Percentiles rank a stretch among this genome's conserved stretches.
Conservation (phyloP, 2,797 vertebrate genomes). For the Eremophila alpestris region DNA sequence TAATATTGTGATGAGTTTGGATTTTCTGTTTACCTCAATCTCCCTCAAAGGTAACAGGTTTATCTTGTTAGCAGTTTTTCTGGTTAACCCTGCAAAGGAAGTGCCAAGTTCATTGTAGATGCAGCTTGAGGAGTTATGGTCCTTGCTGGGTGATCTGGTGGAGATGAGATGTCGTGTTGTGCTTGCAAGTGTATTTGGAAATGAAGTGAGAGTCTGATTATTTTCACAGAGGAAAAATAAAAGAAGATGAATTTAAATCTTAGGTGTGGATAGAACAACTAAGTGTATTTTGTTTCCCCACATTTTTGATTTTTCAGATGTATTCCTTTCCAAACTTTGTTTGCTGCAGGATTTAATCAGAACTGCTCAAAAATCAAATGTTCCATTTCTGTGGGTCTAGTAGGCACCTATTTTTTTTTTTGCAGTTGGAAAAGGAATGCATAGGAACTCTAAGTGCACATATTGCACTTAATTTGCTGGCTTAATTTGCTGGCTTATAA, state of each 20-base stretch:
- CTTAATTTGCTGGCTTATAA: neutral
- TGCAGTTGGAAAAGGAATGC: neutral
- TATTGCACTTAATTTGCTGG: neutral
- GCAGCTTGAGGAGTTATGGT: neutral
- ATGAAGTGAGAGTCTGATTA: neutral
- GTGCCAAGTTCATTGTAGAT: neutral
- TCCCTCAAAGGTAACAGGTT: neutral
- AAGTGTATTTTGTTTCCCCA: neutral
- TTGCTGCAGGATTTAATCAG: neutral
- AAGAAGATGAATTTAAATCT: neutral
- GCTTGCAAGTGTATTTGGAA: neutral
- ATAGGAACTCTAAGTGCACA: neutral
- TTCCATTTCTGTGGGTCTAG: neutral
- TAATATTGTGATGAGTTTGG: neutral
- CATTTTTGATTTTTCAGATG: neutral
- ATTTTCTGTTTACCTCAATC: neutral
- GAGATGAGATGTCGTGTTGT: neutral
- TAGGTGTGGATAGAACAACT: neutral
- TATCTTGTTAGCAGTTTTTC: neutral
- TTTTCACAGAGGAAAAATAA: neutral
- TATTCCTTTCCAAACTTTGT: neutral
- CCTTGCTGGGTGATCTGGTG: accelerated
- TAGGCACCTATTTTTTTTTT: neutral
- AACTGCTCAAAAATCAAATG: neutral
- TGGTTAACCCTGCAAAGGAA: neutral